Percentiles rank a stretch among this genome's conserved stretches.
Conservation (phyloP, 2,797 vertebrate genomes). For the Urosaurus nigricauda region DNA sequence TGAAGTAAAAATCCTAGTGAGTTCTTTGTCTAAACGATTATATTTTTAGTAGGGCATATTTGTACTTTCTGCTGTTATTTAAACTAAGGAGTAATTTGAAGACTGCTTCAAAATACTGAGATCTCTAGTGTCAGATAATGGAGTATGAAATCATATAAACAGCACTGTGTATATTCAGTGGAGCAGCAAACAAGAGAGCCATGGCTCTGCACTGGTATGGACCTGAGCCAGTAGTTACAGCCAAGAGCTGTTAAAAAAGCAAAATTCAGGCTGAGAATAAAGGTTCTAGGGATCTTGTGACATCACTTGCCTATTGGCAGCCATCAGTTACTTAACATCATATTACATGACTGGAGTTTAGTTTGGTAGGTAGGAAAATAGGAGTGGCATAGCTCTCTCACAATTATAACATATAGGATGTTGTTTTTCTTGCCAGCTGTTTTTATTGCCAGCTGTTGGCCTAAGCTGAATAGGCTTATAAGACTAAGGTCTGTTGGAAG, state of each 20-base stretch:
- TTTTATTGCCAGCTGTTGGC: neutral
- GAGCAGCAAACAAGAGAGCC: neutral
- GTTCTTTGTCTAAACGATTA: neutral
- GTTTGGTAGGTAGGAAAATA: neutral
- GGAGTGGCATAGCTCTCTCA: neutral
- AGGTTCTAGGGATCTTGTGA: neutral
- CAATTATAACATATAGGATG: neutral
- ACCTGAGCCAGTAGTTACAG: neutral
- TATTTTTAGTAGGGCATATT: neutral
- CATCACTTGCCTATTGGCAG: neutral
- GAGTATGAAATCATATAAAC: neutral
- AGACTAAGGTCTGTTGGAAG: neutral
- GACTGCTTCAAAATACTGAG: neutral
- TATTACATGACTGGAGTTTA: neutral
- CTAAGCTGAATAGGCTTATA: neutral
- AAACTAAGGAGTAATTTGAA: neutral
- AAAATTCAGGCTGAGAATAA: neutral
- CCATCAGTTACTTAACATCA: neutral
- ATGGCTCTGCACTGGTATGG: neutral
- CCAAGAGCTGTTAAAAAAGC: neutral
- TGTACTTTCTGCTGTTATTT: neutral
- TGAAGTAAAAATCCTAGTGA: neutral
- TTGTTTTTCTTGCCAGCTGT: neutral
- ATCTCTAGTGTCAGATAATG: neutral
- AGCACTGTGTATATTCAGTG: neutral